Evolutionary conservation across 1,140 invertebrate genomes (phyloP).

Genomic region (Mycetomoellerius zeteki): DNA sequence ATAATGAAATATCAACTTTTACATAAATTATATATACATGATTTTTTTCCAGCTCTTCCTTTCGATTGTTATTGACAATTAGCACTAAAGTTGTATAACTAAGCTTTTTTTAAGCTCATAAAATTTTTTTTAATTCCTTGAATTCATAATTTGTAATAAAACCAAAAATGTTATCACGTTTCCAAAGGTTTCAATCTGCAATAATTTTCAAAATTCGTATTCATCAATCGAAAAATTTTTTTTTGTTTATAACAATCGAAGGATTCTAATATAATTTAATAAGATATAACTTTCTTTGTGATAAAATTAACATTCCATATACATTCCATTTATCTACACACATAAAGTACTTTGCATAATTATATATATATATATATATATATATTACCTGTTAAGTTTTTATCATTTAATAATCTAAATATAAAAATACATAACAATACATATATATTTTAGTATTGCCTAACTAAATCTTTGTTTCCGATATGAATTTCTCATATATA

Average conservation of each 20-base stretch:
- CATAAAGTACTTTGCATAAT: background rate
- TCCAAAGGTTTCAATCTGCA: background rate
- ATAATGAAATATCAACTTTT: constrained; percentile 2
- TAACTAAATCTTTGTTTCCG: background rate
- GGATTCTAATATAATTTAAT: background rate
- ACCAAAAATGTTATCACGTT: background rate
- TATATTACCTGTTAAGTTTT: background rate
- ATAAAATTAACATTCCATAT: too few relatives aligned
- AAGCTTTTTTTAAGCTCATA: background rate
- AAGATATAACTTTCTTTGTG: background rate
- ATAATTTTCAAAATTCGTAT: background rate
- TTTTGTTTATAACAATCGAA: background rate
- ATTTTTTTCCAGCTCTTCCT: background rate
- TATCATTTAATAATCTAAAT: background rate
- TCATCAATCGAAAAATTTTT: background rate
- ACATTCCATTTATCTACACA: background rate
- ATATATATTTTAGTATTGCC: too few relatives aligned
- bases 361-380: too few relatives aligned
- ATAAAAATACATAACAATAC: too few relatives aligned
- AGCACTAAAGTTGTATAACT: background rate
- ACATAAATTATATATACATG: background rate
- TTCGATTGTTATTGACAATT: background rate
- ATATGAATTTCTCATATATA: background rate
- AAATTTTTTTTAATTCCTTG: background rate
- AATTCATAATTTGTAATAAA: background rate